Conservation (phyloP, 2,797 vertebrate genomes). For the Heliangelus exortis region DNA sequence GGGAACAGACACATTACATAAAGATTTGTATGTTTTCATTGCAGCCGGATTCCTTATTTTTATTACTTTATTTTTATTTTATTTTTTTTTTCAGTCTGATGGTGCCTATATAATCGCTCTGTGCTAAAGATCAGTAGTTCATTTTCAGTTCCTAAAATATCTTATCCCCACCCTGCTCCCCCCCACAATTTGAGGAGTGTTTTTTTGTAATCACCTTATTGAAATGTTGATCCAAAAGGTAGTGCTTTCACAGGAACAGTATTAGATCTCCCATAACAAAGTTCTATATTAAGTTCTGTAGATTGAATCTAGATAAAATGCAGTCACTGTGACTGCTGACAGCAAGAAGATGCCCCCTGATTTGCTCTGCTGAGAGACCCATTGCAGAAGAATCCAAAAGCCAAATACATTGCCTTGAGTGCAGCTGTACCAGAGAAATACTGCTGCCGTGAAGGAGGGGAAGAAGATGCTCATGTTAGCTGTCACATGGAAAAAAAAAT, state of each 20-base stretch:
- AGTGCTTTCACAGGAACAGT: slow-evolving; percentile 57
- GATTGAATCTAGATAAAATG: slow-evolving; percentile 54
- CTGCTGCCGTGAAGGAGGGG: neutral
- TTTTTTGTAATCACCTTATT: slow-evolving; percentile 65
- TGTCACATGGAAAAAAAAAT: neutral
- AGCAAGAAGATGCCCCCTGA: slow-evolving; percentile 26
- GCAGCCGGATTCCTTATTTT: neutral
- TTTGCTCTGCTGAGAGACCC: neutral
- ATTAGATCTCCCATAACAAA: slow-evolving; percentile 48
- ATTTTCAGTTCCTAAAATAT: slow-evolving; percentile 63
- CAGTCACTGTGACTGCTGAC: slow-evolving; percentile 22
- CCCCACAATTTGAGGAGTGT: slow-evolving; percentile 1
- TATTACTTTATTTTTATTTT: neutral
- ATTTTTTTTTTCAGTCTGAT: neutral
- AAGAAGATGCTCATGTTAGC: neutral
- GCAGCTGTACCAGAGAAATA: neutral
- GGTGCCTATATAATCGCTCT: slow-evolving; percentile 15
- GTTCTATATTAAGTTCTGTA: slow-evolving; percentile 68
- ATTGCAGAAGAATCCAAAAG: neutral
- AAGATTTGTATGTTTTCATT: neutral
- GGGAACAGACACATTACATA: neutral
- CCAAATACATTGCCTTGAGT: neutral
- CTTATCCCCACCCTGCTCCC: neutral
- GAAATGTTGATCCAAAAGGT: slow-evolving; percentile 60
- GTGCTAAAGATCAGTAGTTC: slow-evolving; percentile 3